Evolutionary conservation across 2,888 invertebrate genomes (phyloP), one percentile per base, ranked within the genome.

Genomic region (Lasioglossum oenotherae): DNA sequence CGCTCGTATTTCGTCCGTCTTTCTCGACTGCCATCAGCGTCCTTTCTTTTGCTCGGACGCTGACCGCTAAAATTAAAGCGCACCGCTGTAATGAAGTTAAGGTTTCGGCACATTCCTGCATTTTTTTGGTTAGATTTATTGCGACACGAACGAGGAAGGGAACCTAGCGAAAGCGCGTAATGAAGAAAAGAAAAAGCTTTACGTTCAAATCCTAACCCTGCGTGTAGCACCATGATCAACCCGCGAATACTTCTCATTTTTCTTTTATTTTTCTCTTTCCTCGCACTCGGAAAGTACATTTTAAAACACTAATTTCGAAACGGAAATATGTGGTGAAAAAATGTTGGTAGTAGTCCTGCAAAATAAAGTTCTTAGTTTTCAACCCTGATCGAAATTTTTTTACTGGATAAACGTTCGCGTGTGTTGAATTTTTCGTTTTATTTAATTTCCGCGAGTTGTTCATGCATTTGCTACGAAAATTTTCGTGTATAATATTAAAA

Each of bases 1-100:
- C 38, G 35, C 79, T 71, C 86, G 79, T 72, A 67, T 69, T 78
- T 82, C 78, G 41, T 72, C 57, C 83, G 64, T 72, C 74, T 71
- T 80, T 53, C 75, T 49, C 46, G 38, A 57, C 49, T 46, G 57
- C 16, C 44, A 44, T 46, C n/a, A 74, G 8, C 16, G 12, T 53
- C 49, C 31, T 73, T 60, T 67, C 44, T 71, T 64, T 49, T 49
- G 76, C 46, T n/a, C 44, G 41, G 38, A 64, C 78, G 71, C 67
- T 44, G 57, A 57, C 78, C 77, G 85, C 85, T 85, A 86, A 92
- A 93, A 93, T 93, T 92, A 92, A 92, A 92, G 88, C 89, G 82
- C 78, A 74, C 85, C 87, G 85, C 82, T 76, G 89, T 92, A 92
- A 93, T 90, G 92, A 91, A 92, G 91, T 92, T 93, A 88, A 88